Percentiles rank a stretch among this genome's conserved stretches.
Conservation (phyloP, 2,797 vertebrate genomes). For the Atherinosoma microstoma region DNA sequence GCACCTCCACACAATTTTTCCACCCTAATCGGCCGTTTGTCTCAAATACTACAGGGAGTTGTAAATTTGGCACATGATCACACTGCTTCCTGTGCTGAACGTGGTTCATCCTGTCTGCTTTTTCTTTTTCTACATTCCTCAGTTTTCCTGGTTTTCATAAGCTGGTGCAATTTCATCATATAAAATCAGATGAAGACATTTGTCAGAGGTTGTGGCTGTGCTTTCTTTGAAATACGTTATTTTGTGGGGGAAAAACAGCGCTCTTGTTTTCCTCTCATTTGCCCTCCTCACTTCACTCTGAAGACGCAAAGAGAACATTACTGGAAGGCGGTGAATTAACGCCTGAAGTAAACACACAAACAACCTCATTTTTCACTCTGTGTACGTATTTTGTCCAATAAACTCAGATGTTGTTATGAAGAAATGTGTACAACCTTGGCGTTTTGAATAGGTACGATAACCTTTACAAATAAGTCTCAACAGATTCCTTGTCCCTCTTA, state of each 20-base stretch:
- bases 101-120: slow-evolving; percentile 17
- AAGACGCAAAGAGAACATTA: slow-evolving; percentile 1
- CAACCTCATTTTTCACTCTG: slow-evolving; percentile 13
- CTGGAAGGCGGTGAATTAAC: background rate
- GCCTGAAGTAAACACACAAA: slow-evolving; percentile 1
- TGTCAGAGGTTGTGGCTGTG: background rate
- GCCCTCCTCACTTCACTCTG: background rate
- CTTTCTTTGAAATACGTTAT: background rate
- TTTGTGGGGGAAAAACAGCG: background rate
- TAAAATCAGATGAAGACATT: background rate
- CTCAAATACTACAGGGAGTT: slow-evolving; percentile 54
- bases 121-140: slow-evolving; percentile 14
- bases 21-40: slow-evolving; percentile 11
- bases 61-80: slow-evolving; percentile 39
- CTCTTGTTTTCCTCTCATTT: too few species aligned
- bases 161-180: slow-evolving; percentile 11
- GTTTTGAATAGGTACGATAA: slow-evolving; percentile 60
- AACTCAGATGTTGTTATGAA: slow-evolving; percentile 27
- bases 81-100: slow-evolving; percentile 33
- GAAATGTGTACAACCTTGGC: slow-evolving; percentile 37
- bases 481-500: slow-evolving; percentile 54
- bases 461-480: slow-evolving; percentile 63
- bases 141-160: slow-evolving; percentile 15
- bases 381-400: slow-evolving; percentile 22
- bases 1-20: slow-evolving; percentile 27